Percentiles rank a stretch among this genome's conserved stretches.
Evolutionary conservation across 2,797 vertebrate genomes (phyloP).

Genomic region (Etheostoma perlongum): DNA sequence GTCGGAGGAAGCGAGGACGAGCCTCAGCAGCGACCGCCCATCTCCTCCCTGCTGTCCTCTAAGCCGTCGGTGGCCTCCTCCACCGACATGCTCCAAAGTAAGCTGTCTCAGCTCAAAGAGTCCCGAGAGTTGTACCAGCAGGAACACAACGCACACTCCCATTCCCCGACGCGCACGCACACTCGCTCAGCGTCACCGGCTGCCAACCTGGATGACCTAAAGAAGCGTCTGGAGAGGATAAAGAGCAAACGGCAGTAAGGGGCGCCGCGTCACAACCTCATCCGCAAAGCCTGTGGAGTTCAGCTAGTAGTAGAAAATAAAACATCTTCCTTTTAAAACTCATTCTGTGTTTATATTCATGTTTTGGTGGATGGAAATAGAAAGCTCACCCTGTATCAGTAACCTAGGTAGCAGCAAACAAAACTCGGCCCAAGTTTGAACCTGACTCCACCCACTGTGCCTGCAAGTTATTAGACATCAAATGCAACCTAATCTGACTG

Average conservation of each 20-base stretch:
- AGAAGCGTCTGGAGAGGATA: slow-evolving; percentile 98
- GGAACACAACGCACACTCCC: slow-evolving; percentile 88
- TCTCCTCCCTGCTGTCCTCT: slow-evolving; percentile 89
- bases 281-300: slow-evolving; percentile 18
- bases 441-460: slow-evolving; percentile 70
- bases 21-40: slow-evolving; percentile 85
- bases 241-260: slow-evolving; percentile 96
- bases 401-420: slow-evolving; percentile 33
- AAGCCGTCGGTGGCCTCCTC: slow-evolving; percentile 95
- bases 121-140: slow-evolving; percentile 93
- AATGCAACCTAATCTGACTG: slow-evolving; percentile 29
- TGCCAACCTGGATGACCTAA: slow-evolving; percentile 97
- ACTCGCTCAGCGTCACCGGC: slow-evolving; percentile 87
- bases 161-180: slow-evolving; percentile 81
- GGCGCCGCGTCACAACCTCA: rapidly evolving
- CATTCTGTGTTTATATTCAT: slow-evolving; percentile 35
- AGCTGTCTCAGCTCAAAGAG: slow-evolving; percentile 97
- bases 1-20: slow-evolving; percentile 68
- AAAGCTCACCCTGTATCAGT: slow-evolving; percentile 7
- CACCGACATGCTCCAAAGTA: slow-evolving; percentile 98
- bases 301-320: slow-evolving; percentile 23
- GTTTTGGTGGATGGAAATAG: slow-evolving; percentile 34
- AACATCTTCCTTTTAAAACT: slow-evolving; percentile 18
- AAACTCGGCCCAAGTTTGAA: slow-evolving; percentile 25
- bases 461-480: slow-evolving; percentile 51